phyloP scores from a whole-genome alignment of 2,113 vertebrate genomes.

The Patagioenas fasciata region DNA sequence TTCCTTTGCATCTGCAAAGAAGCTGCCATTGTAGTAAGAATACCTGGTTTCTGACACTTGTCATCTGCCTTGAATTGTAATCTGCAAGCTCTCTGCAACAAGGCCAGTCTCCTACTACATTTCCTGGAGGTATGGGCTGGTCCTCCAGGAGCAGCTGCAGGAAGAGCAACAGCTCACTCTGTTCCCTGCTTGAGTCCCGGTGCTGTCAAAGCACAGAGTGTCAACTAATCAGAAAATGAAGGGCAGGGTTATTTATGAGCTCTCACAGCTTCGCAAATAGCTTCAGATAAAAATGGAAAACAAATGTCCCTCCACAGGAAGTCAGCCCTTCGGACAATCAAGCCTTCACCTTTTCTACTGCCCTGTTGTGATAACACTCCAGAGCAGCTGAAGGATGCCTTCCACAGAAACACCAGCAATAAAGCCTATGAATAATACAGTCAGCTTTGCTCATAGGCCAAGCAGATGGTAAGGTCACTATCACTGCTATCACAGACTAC shows the following conservation, averaged over 20 bases:
- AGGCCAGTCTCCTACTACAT: background rate
- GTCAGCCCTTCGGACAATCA: background rate
- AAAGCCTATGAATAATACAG: background rate
- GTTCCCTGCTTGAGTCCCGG: background rate
- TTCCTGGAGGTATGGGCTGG: background rate
- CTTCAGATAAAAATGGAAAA: background rate
- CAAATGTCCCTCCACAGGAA: background rate
- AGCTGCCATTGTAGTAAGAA: background rate
- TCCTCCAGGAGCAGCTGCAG: background rate
- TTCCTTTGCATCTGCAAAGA: background rate
- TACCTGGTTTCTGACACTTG: background rate
- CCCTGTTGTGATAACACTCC: fast-evolving
- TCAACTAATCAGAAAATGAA: background rate
- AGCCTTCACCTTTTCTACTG: background rate
- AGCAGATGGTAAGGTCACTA: background rate
- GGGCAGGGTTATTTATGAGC: background rate
- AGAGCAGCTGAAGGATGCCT: background rate
- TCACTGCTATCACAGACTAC: background rate
- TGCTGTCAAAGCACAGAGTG: background rate
- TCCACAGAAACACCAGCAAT: background rate
- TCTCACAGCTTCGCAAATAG: background rate
- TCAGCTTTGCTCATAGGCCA: background rate
- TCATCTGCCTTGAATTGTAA: background rate
- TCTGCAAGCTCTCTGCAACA: background rate
- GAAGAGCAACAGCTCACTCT: background rate